Evolutionary conservation across 2,888 invertebrate genomes (phyloP), one percentile per base, ranked within the genome.

Genomic region (Lingula anatina): DNA sequence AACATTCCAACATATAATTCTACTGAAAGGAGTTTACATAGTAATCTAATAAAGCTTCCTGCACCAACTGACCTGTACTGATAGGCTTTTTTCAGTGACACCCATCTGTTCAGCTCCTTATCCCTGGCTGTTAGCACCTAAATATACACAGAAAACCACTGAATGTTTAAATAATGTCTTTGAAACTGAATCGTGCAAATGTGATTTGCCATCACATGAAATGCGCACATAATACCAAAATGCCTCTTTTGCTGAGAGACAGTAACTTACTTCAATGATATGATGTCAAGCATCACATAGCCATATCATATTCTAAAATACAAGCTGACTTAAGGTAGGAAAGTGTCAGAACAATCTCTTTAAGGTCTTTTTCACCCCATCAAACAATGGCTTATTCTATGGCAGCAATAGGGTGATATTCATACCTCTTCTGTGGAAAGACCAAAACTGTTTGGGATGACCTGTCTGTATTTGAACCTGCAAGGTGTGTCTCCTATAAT

Each of bases 31-130:
- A 31, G 7, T n/a, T 12, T 7, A 15, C 7, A 15, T 31, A 12
- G 35, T 31, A 31, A 7, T 31, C n/a, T 31, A 15, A 31, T 31
- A 21, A 48, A 47, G n/a, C 23, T 31, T 24, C 15, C n/a, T 20
- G 3, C 12, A 39, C 2, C 5, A 35, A 46, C 48, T 23, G 21
- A 55, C 60, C 88, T 82, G 64, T 86, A 84, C 68, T 87, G 86
- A n/a, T 87, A 82, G 0, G 90, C 83, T 78, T 87, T 91, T 78
- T 91, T 94, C 3, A 96, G 77, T 0, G 94, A 90, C 61, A 88
- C 92, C 99, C 97, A 99, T 64, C 86, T 85, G 66, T 99, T 97
- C 7, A 99, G 79, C 76, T 97, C 96, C 60, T 85, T 87, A 74
- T 97, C 97, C 68, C 91, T 88, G 0, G 94, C 92, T 62, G 84